phyloP scores from a whole-genome alignment of 2,888 invertebrate species.

The Drosophila lacicola region DNA sequence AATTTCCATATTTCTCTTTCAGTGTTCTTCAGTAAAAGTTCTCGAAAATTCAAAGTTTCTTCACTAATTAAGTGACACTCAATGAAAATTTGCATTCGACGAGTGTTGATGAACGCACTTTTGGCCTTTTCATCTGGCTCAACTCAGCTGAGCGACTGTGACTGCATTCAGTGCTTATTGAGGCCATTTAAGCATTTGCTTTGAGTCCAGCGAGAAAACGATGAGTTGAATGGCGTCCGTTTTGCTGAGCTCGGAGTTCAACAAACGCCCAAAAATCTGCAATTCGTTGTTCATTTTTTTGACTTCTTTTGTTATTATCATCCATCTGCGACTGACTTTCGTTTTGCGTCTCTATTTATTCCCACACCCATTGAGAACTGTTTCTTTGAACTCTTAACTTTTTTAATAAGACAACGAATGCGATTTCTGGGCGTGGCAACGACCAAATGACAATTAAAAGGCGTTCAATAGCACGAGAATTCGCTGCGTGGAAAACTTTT shows the following conservation, averaged over 20 bases:
- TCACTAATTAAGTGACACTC: slow-evolving; percentile 28
- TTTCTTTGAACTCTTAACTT: slow-evolving; percentile 64
- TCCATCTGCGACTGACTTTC: slow-evolving; percentile 18
- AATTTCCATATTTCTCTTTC: no score
- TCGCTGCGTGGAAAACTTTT: slow-evolving; percentile 52
- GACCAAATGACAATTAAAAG: slow-evolving; percentile 37
- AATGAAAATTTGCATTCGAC: slow-evolving; percentile 31
- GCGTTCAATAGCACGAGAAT: slow-evolving; percentile 16
- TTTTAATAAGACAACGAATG: slow-evolving; percentile 55
- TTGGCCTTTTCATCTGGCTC: slow-evolving; percentile 35
- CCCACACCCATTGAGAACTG: slow-evolving; percentile 42
- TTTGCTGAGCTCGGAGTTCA: slow-evolving; percentile 50
- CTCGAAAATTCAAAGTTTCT: slow-evolving; percentile 18
- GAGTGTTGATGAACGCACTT: slow-evolving; percentile 43
- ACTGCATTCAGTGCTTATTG: slow-evolving; percentile 26
- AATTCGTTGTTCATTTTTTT: slow-evolving; percentile 53
- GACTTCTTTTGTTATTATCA: slow-evolving; percentile 35
- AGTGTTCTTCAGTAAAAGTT: neutral
- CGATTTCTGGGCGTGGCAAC: slow-evolving; percentile 22
- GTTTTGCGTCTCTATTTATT: slow-evolving; percentile 25
- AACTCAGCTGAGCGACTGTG: neutral
- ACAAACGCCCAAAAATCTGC: slow-evolving; percentile 56
- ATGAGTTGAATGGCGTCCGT: slow-evolving; percentile 23
- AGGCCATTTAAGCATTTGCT: slow-evolving; percentile 26
- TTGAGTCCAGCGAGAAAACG: slow-evolving; percentile 12